Evolutionary conservation across 2,888 invertebrate species (phyloP), one percentile per base, ranked within the genome.

Genomic region (Drosophila rellima): DNA sequence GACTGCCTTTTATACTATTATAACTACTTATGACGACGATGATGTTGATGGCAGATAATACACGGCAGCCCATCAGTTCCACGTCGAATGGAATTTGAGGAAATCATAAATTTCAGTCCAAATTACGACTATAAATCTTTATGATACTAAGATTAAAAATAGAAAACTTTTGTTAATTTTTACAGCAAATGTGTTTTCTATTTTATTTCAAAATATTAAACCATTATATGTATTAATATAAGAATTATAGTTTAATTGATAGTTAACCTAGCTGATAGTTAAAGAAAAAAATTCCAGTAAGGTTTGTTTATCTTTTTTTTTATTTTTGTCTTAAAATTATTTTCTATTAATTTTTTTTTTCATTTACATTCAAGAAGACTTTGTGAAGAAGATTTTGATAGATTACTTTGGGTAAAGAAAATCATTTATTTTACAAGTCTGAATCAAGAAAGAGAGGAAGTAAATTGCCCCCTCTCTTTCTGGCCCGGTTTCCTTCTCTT

Each of bases 41-140:
- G 31, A 23, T 29, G 60, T 48, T 48, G 81, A 78, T 82, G 80
- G n/a, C 62, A 78, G 82, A 83, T 82, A 82, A 63, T 52, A 66
- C 80, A 80, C 77, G 78, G 23, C 45, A 47, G 37, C 8, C 42
- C 35, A 51, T 47, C 51, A 51, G 33, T 51, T 33, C 8, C 15
- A 31, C 26, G 13, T 26, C 6, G 26, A 10, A 37, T 15, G 45
- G 45, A 45, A 55, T 44, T 35, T 5, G 6, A 55, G 29, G 55
- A 18, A 18, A 31, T 47, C 17, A 29, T 47, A 31, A 47, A 47
- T 29, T 31, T 40, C 17, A 26, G 26, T 4, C 13, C 7, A 3
- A 31, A 17, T 40, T 40, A 17, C 18, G 29, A 33, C 20, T 20
- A 15, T 33, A 18, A 15, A 15, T 33, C 10, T 44, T 51, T 37